phyloP scores from a whole-genome alignment of 2,888 invertebrate species.

The Chrysodeixis includens region DNA sequence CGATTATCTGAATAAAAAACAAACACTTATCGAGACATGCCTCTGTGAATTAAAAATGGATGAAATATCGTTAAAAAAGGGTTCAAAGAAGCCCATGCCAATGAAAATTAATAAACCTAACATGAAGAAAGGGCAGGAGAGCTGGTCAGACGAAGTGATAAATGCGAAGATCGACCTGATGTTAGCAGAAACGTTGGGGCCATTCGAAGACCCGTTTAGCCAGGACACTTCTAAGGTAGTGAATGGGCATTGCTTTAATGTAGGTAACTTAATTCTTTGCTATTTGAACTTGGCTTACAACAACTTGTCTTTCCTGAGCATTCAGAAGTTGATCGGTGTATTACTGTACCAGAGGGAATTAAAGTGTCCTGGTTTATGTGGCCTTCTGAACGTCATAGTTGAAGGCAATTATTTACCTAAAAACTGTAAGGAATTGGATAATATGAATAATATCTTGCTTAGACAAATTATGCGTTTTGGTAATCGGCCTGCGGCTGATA shows the following conservation, averaged over 20 bases:
- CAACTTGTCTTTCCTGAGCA: constrained; percentile 62
- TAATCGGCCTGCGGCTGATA: neutral
- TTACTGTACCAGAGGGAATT: constrained; percentile 63
- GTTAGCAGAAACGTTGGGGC: constrained; percentile 61
- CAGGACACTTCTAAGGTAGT: constrained; percentile 41
- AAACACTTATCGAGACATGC: constrained; percentile 36
- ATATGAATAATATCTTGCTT: constrained; percentile 56
- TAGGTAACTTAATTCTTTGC: constrained; percentile 70
- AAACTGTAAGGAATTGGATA: constrained; percentile 57
- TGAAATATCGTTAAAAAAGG: constrained; percentile 51
- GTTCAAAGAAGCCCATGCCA: constrained; percentile 34
- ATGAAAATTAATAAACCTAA: constrained; percentile 36
- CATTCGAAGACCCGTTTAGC: constrained; percentile 66
- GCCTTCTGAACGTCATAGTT: constrained; percentile 67
- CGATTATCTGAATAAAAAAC: constrained; percentile 52
- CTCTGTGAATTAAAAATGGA: constrained; percentile 40
- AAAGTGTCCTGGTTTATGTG: constrained; percentile 56
- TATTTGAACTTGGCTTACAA: constrained; percentile 77
- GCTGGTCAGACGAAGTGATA: constrained; percentile 42
- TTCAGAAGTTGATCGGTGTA: constrained; percentile 64
- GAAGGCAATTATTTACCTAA: constrained; percentile 73
- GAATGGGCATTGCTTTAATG: constrained; percentile 57
- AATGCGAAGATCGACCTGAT: constrained; percentile 59
- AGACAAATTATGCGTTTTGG: constrained; percentile 39
- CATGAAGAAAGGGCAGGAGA: constrained; percentile 39